Conservation (phyloP, 2,113 vertebrate genomes). For the Typhlomys cinereus region DNA sequence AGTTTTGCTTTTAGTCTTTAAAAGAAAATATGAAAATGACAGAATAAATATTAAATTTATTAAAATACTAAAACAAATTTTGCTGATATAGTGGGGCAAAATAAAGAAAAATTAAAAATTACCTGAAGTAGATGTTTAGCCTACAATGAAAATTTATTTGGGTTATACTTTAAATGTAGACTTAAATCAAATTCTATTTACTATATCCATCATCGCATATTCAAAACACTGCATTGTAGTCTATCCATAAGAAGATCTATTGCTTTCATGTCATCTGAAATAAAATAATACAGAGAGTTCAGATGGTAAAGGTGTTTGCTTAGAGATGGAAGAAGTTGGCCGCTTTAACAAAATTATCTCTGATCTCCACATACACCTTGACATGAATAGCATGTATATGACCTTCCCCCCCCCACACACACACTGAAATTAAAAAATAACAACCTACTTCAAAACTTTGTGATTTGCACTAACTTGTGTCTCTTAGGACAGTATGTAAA, state of each 20-base stretch:
- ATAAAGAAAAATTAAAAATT: neutral
- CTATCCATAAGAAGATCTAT: neutral
- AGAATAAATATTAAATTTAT: conserved; percentile 69
- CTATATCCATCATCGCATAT: neutral
- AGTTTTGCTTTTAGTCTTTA: neutral
- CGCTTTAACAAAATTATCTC: too few species aligned
- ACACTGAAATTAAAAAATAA: neutral
- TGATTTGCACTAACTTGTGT: conserved; percentile 42
- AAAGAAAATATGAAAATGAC: conserved; percentile 48
- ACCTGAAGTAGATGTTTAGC: conserved; percentile 36
- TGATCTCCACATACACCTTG: too few species aligned
- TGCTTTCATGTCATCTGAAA: neutral
- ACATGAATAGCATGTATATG: too few species aligned
- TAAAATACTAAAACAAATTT: neutral
- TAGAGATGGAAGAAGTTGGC: too few species aligned
- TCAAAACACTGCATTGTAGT: neutral
- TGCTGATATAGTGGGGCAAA: neutral
- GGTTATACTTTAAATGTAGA: neutral
- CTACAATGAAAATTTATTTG: neutral
- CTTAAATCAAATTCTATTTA: neutral
- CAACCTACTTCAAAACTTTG: neutral
- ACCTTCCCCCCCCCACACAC: too few species aligned
- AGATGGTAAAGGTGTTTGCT: too few species aligned
- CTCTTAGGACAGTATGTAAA: neutral
- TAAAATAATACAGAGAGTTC: too few species aligned